Evolutionary conservation across 1,140 invertebrate species (phyloP), one percentile per base, ranked within the genome.

Genomic region (Ips nitidus): DNA sequence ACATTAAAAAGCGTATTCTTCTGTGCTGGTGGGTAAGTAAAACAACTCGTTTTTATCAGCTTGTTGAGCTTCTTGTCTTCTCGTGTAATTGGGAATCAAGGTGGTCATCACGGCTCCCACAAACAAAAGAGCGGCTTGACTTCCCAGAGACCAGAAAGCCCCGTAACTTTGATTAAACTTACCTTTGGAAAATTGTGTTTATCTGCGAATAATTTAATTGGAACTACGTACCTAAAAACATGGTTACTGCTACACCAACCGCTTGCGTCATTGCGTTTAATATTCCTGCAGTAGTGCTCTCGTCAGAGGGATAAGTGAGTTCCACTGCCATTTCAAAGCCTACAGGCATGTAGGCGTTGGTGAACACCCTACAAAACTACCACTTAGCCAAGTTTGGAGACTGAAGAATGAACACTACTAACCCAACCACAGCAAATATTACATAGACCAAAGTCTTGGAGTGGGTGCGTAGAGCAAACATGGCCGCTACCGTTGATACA

Each of bases 261-360:
- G 69, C 62, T 70, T 77, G 76, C 2, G 75, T 62, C 45, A 69
- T 59, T 3, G 74, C 70, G 45, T 75, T 74, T n/a, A 77, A 56
- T 43, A 77, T 58, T 43, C 76, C 76, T 2, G 72, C 66, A 22
- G 74, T 72, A 39, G 74, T 77, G 52, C 72, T 72, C 65, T 77
- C 75, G 6, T 73, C 65, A 41, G 62, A 56, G 50, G 76, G 76
- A 66, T 71, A 77, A 6, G 76, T 74, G 22, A 77, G 68, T 66
- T 77, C 76, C 6, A 73, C 72, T 4, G 72, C 75, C 22, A 77
- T 62, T 60, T 77, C 76, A 45, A 73, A 76, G 52, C 76, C 73
- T n/a, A 74, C 73, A 52, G 70, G 60, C 59, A 71, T 71, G 53
- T 75, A 75, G 8, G 66, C 71, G 57, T 66, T 74, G 22, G 55